Evolutionary conservation across 1,140 invertebrate species (phyloP).

Genomic region (Bombus ignitus): DNA sequence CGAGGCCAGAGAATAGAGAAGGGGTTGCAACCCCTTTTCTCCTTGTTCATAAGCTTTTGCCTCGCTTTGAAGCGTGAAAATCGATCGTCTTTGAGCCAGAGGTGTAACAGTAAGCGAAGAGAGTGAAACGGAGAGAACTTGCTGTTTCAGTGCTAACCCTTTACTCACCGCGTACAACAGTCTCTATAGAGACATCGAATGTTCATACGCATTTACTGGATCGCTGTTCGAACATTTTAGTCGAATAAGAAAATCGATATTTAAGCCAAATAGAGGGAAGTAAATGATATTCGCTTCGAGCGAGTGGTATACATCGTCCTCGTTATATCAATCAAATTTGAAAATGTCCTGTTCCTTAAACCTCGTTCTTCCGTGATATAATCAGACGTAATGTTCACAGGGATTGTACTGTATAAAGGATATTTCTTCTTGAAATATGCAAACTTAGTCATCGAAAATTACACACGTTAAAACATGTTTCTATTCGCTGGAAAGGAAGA

Average conservation of each 20-base stretch:
- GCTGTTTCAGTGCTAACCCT: not conserved
- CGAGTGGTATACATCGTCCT: no score
- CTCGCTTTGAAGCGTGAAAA: not conserved
- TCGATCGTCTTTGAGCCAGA: not conserved
- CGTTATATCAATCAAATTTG: no score
- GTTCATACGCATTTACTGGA: not conserved
- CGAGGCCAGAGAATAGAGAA: not conserved
- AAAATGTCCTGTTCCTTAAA: no score
- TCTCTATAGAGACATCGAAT: not conserved
- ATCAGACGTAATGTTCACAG: not conserved
- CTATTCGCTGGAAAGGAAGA: not conserved
- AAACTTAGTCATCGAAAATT: not conserved
- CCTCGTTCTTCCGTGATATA: not conserved
- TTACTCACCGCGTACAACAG: not conserved
- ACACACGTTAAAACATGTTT: not conserved
- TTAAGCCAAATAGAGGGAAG: not conserved
- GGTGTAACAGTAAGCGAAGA: not conserved
- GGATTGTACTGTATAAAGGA: no score
- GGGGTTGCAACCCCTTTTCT: not conserved
- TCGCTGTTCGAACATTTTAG: not conserved
- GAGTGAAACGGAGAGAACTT: not conserved
- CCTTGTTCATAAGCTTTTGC: not conserved
- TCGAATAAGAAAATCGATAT: not conserved
- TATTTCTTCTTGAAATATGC: not conserved
- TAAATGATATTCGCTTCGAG: no score